Base-by-base conservation (phyloP, 2,888 invertebrate genomes). In the Pharmacophagus antenor region DNA sequence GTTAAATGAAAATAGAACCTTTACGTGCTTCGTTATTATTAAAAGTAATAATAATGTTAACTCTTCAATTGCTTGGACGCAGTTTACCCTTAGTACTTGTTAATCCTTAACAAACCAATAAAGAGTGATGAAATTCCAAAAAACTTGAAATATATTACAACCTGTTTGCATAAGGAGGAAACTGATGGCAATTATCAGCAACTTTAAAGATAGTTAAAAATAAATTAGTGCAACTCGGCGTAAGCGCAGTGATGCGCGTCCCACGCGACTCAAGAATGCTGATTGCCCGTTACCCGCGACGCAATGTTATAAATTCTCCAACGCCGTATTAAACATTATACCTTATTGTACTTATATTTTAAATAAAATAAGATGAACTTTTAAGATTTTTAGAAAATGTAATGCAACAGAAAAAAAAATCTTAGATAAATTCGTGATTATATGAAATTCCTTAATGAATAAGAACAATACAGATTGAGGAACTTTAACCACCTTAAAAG, bases 211-310 rank as follows among this genome's bases (percentile, higher is more conserved):
- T 70, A 67, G 63, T 65, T 67, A 67, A 67, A 66, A 64, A 64
- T 63, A 68, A 53, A 68, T 68, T 67, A 66, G 65, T 69, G 69
- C 68, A 69, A 67, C 63, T 66, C 62, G 65, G 62, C 48, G 63
- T 53, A 21, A 1, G 61, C 46, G 63, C 69, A 67, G 41, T 67
- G 66, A 64, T 67, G 69, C 71, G 66, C 57, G 62, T 60, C 54
- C 64, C 67, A 72, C 70, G 70, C 70, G 68, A 70, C 70, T 60
- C 42, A 59, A 63, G 68, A 67, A 68, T 69, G 67, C 62, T 67
- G 64, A 64, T 65, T 67, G 62, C 63, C 53, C 54, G 64, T 64
- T 67, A 60, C 62, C 61, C 31, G 22, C 49, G 27, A 31, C 31
- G 44, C 53, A 44, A 48, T 25, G 37, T 58, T 48, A 53, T 18